A percentile compares a stretch with the other conserved stretches of the same genome.
These are phyloP conservation scores for Unio delphinus DNA, from an alignment of 2,888 invertebrate genomes.

Conservation along the genomic window DNA sequence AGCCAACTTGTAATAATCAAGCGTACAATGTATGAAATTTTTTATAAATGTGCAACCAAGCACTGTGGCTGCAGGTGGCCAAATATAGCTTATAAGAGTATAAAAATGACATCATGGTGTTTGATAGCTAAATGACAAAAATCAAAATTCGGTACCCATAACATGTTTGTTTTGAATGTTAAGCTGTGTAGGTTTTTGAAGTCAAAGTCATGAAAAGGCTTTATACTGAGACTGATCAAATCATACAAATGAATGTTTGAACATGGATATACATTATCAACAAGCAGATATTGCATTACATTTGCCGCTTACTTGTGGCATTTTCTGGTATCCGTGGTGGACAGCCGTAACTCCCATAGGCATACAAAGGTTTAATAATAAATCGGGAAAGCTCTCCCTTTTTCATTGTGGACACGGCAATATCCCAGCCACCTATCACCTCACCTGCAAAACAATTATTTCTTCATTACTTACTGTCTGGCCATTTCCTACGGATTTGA, in stretches of 20 bases:
- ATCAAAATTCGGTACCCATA: too few relatives aligned
- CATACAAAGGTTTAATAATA: constrained; percentile 81
- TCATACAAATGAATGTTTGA: not conserved
- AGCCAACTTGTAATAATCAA: too few relatives aligned
- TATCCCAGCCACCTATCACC: constrained; percentile 79
- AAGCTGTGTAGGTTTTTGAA: too few relatives aligned
- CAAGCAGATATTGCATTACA: not conserved
- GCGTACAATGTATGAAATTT: too few relatives aligned
- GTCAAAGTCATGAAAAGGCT: not conserved
- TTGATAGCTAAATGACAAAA: too few relatives aligned
- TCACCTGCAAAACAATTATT: constrained; percentile 30
- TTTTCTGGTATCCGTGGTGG: constrained; percentile 83
- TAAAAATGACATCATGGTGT: too few relatives aligned
- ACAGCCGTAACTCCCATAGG: constrained; percentile 84
- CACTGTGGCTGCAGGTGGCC: too few relatives aligned
- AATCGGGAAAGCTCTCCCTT: constrained; percentile 86
- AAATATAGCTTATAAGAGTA: too few relatives aligned
- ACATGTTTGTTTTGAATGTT: too few relatives aligned
- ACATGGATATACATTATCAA: not conserved
- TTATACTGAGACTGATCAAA: not conserved
- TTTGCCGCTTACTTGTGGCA: constrained; percentile 72
- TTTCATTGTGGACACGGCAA: constrained; percentile 83
- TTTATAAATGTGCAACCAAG: too few relatives aligned
- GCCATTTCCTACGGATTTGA: too few relatives aligned
- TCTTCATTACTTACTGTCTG: too few relatives aligned